Evolutionary conservation across 2,888 invertebrate genomes (phyloP).

Genomic region (Eupelmus urozonus): DNA sequence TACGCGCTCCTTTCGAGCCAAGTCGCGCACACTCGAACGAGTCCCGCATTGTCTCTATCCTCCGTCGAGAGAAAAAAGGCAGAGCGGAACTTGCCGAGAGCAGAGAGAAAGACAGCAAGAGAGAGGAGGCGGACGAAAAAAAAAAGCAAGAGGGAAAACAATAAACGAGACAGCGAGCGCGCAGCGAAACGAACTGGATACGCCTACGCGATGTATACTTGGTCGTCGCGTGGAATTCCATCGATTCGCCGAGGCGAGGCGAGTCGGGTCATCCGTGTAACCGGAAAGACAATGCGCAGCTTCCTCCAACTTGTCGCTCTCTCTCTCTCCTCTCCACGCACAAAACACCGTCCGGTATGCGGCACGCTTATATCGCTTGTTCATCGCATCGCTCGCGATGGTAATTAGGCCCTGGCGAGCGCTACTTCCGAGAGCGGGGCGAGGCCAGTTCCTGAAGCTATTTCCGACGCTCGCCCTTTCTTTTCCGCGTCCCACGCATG

Average conservation of each 20-base stretch:
- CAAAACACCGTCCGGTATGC: slow-evolving; percentile 8
- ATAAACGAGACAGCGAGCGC: slow-evolving; percentile 33
- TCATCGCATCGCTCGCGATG: slow-evolving; percentile 63
- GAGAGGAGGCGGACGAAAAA: slow-evolving; percentile 22
- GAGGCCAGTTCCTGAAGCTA: slow-evolving; percentile 69
- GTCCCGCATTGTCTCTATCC: slow-evolving; percentile 16
- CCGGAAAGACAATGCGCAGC: slow-evolving; percentile 65
- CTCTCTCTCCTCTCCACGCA: slow-evolving; percentile 55
- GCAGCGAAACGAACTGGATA: slow-evolving; percentile 10
- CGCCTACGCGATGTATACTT: slow-evolving; percentile 4
- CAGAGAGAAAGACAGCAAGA: slow-evolving; percentile 11
- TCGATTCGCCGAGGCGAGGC: slow-evolving; percentile 49
- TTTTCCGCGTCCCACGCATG: slow-evolving; percentile 71
- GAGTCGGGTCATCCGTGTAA: slow-evolving; percentile 63
- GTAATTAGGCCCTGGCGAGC: slow-evolving; percentile 65
- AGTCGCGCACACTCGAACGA: slow-evolving; percentile 25
- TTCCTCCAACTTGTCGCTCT: slow-evolving; percentile 64
- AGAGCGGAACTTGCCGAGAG: background rate
- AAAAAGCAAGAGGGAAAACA: slow-evolving; percentile 28
- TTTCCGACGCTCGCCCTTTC: slow-evolving; percentile 68
- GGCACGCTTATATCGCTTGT: slow-evolving; percentile 54
- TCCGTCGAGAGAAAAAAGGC: too few species aligned
- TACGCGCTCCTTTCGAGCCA: slow-evolving; percentile 2
- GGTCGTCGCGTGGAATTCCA: slow-evolving; percentile 47
- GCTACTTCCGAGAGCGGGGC: slow-evolving; percentile 59